A percentile compares a stretch with the other conserved stretches of the same genome.
phyloP scores from a whole-genome alignment of 2,888 invertebrate genomes.

The Metacarcinus magister region DNA sequence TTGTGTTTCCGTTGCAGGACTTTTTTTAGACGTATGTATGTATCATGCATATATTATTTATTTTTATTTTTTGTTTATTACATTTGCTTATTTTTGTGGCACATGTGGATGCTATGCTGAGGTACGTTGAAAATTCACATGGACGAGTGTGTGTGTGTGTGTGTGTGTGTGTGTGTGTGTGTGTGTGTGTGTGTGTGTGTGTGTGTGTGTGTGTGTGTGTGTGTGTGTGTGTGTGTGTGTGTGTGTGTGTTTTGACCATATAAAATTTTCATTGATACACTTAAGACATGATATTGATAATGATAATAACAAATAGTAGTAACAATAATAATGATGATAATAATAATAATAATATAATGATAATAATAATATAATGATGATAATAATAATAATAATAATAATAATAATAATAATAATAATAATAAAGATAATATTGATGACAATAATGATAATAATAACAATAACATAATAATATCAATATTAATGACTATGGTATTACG shows the following conservation, averaged over 20 bases:
- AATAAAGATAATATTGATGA: too few species aligned
- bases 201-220: neutral
- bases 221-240: neutral
- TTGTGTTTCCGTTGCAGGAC: neutral
- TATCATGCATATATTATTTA: neutral
- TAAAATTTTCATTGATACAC: too few species aligned
- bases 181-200: neutral
- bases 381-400: neutral
- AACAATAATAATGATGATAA: neutral
- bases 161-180: slow-evolving; percentile 19
- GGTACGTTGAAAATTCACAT: neutral
- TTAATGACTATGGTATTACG: too few species aligned
- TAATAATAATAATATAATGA: slow-evolving; percentile 16
- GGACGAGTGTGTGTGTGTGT: neutral
- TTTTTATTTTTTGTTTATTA: neutral
- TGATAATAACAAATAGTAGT: neutral
- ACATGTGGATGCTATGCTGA: neutral
- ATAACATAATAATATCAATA: neutral
- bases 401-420: neutral
- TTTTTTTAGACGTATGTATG: too few species aligned
- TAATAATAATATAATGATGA: neutral
- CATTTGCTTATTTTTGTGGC: neutral
- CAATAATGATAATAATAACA: neutral
- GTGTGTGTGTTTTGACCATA: neutral
- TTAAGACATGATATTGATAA: neutral